Evolutionary conservation across 2,888 invertebrate genomes (phyloP), one percentile per base, ranked within the genome.

Genomic region (Xestia ashworthii): DNA sequence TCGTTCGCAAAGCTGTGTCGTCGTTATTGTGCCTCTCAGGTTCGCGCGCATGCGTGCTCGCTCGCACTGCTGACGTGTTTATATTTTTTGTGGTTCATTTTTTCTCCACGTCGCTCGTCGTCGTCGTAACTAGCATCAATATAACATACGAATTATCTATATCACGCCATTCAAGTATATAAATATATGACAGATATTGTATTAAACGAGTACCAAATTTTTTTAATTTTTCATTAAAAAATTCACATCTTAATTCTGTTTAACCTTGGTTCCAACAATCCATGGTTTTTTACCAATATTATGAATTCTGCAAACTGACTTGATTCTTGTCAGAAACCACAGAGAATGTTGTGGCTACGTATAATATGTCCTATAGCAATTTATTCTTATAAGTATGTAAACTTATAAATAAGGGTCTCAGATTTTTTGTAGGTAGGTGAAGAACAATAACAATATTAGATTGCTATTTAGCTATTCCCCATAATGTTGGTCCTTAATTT

Each of bases 51-150:
- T 95, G 95, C 96, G 95, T 93, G 92, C 93, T 95, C 95, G 82
- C 94, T 95, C 94, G 80, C 94, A 93, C 94, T 95, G 96, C 94
- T 96, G 96, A 96, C 96, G 96, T 96, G 95, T 96, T 96, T 96
- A 95, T 95, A 93, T 95, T 96, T 96, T 95, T 95, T 95, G 91
- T 92, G 88, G 90, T 92, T 92, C 90, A 90, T 93, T 94, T 94
- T 92, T 93, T 93, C 88, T 90, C 88, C 86, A 89, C 89, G 86
- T 89, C 75, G 77, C 69, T 73, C 67, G 76, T 78, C 68, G 78
- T 89, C 88, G 76, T 89, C 88, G 89, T 88, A 87, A 85, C 87
- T 85, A 83, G 80, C 78, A 85, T 76, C 80, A 74, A 78, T 71
- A 84, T 78, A 78, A 78, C 48, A 78, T 66, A 79, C 65, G 14